Evolutionary conservation across 2,888 invertebrate species (phyloP).

Genomic region (Strigamia maritima): DNA sequence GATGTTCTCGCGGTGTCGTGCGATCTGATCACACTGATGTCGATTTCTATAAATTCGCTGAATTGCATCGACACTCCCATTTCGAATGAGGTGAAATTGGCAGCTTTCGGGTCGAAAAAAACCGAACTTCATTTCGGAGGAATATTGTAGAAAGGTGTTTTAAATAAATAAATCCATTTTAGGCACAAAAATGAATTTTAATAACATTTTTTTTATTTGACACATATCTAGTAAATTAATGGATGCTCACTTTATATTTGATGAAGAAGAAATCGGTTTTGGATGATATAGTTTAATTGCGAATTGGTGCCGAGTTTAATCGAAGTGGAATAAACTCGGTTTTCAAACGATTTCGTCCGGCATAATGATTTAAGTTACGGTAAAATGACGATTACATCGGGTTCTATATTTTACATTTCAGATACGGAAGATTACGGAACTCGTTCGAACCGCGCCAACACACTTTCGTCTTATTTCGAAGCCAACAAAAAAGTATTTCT

Average conservation of each 20-base stretch:
- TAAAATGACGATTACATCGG: no score
- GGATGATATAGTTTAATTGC: conserved; percentile 63
- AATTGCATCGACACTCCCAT: conserved; percentile 72
- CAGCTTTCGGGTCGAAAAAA: conserved; percentile 82
- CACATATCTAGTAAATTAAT: conserved; percentile 67
- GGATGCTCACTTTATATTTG: conserved; percentile 87
- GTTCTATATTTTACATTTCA: neutral
- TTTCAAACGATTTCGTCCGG: neutral
- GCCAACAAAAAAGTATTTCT: conserved; percentile 68
- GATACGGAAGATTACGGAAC: neutral
- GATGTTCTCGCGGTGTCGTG: conserved; percentile 85
- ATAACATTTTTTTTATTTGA: conserved; percentile 40
- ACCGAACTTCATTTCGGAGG: conserved; percentile 67
- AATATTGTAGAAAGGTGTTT: conserved; percentile 68
- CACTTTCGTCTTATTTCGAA: conserved; percentile 75
- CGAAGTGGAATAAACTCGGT: conserved; percentile 38
- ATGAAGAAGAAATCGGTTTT: conserved; percentile 83
- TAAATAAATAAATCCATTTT: no score
- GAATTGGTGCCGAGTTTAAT: conserved; percentile 12
- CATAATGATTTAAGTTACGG: neutral
- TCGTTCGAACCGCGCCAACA: conserved; percentile 65
- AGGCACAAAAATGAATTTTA: neutral
- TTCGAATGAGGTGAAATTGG: conserved; percentile 62
- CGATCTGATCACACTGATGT: conserved; percentile 84
- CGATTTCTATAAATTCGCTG: conserved; percentile 73